Conservation (phyloP, 1,140 invertebrate species). For the Mya arenaria region DNA sequence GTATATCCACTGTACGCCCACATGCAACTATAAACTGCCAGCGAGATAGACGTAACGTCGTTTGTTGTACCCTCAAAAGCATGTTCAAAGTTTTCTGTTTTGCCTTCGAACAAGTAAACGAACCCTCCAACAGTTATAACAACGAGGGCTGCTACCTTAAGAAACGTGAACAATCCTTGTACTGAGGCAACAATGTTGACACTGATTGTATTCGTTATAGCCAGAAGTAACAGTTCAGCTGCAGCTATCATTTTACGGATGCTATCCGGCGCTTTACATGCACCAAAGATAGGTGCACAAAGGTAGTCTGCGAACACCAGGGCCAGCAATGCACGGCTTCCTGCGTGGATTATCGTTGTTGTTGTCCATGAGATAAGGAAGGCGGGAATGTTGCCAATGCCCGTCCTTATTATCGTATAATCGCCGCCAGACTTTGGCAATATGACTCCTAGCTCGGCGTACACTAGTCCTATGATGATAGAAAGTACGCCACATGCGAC, state of each 20-base stretch:
- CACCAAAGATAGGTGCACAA: conserved; percentile 43
- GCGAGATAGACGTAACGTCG: neutral
- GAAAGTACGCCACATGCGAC: conserved; percentile 16
- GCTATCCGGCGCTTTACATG: conserved; percentile 31
- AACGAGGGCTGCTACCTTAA: conserved; percentile 6
- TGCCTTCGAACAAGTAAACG: conserved; percentile 14
- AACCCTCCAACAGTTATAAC: conserved; percentile 32
- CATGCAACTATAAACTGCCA: conserved; percentile 44
- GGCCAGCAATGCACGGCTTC: conserved; percentile 81
- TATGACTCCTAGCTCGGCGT: conserved; percentile 57
- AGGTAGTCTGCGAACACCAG: conserved; percentile 53
- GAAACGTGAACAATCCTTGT: conserved; percentile 22
- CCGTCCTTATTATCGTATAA: conserved; percentile 58
- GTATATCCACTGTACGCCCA: conserved; percentile 43
- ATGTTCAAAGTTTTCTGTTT: conserved; percentile 27
- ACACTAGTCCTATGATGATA: conserved; percentile 52
- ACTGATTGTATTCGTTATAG: conserved; percentile 50
- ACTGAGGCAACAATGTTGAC: conserved; percentile 16
- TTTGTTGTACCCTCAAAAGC: conserved; percentile 29
- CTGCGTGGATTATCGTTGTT: conserved; percentile 85
- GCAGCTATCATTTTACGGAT: conserved; percentile 43
- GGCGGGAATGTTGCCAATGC: conserved; percentile 51
- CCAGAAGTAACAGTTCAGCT: neutral
- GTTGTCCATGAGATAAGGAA: conserved; percentile 57
- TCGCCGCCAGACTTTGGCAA: conserved; percentile 59